Conservation (phyloP, 2,888 invertebrate genomes). For the Orthosia gracilis region DNA sequence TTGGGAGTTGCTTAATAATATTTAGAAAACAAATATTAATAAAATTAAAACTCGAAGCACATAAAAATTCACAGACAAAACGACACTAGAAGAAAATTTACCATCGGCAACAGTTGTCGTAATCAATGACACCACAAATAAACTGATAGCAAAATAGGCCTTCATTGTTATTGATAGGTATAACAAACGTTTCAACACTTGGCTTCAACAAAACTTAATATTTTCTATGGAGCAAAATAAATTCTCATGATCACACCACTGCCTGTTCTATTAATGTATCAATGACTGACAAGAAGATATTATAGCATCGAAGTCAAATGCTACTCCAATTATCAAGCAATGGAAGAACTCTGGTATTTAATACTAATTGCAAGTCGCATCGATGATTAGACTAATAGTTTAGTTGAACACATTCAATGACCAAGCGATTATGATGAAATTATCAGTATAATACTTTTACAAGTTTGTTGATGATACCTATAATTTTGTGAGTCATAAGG, state of each 20-base stretch:
- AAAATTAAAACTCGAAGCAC: constrained; percentile 17
- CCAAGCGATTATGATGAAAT: constrained; percentile 36
- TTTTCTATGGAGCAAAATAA: constrained; percentile 57
- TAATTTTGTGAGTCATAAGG: constrained; percentile 21
- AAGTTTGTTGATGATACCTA: constrained; percentile 25
- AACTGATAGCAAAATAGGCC: constrained; percentile 33
- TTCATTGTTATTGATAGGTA: constrained; percentile 50
- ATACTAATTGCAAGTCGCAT: constrained; percentile 76
- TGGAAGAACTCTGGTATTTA: constrained; percentile 76
- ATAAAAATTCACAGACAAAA: constrained; percentile 25
- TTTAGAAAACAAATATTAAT: constrained; percentile 16
- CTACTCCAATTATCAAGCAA: constrained; percentile 74
- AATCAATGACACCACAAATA: constrained; percentile 46
- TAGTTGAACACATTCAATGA: constrained; percentile 59
- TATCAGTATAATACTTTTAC: constrained; percentile 25
- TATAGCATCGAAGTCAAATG: constrained; percentile 69
- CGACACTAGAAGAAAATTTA: constrained; percentile 43
- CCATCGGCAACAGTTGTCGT: constrained; percentile 43
- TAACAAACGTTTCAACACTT: constrained; percentile 34
- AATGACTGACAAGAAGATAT: constrained; percentile 54
- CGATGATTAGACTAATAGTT: constrained; percentile 72
- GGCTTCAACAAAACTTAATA: constrained; percentile 52
- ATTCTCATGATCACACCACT: constrained; percentile 52
- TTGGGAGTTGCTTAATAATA: neutral
- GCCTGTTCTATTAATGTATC: constrained; percentile 42